A percentile compares a stretch with the other conserved stretches of the same genome.
These are phyloP conservation scores for Rhabdomys dilectus DNA, from an alignment of 2,113 vertebrate species.

Conservation along the genomic window DNA sequence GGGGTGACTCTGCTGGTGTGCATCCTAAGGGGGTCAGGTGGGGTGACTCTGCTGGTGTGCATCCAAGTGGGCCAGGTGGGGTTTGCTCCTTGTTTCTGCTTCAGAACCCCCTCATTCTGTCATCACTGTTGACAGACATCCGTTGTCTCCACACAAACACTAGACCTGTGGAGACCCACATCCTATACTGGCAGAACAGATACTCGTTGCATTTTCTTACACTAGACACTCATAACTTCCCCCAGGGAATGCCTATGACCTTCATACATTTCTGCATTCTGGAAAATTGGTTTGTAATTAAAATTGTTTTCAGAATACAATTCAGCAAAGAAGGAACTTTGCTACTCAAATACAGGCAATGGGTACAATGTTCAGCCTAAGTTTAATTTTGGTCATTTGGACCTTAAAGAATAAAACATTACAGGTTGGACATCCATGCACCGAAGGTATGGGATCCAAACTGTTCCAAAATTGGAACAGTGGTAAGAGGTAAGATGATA, in stretches of 20 bases:
- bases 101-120: background rate
- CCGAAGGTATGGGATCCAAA: background rate
- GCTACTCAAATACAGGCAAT: slow-evolving; percentile 49
- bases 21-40: background rate
- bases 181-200: background rate
- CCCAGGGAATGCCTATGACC: slow-evolving; percentile 56
- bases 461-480: background rate
- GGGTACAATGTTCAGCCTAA: background rate
- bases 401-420: background rate
- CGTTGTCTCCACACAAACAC: background rate
- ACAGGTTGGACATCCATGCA: background rate
- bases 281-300: slow-evolving; percentile 64
- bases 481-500: no score
- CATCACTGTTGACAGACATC: background rate
- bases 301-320: slow-evolving; percentile 65
- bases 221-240: background rate
- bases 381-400: background rate
- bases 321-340: slow-evolving; percentile 73
- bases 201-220: background rate
- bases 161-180: background rate
- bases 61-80: background rate
- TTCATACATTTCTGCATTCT: slow-evolving; percentile 73
- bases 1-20: background rate
- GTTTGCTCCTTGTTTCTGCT: background rate
- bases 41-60: background rate